phyloP scores from a whole-genome alignment of 1,140 invertebrate genomes.

The Acromyrmex echinatior region DNA sequence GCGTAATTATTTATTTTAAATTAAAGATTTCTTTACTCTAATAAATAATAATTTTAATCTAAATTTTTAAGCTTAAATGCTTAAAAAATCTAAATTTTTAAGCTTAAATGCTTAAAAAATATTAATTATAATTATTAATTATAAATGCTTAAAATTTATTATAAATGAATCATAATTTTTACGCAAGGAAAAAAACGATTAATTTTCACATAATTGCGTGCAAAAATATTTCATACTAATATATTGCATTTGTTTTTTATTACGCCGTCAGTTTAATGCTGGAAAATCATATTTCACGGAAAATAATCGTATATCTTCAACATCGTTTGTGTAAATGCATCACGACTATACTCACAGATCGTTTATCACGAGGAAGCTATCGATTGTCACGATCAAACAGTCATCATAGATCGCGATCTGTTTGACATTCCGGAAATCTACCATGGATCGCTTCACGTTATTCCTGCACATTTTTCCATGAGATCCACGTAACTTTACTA shows the following conservation, averaged over 20 bases:
- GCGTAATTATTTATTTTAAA: conserved; percentile 4
- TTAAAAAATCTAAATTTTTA: too few relatives aligned
- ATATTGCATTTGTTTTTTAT: not conserved
- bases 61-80: too few relatives aligned
- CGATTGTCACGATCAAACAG: conserved; percentile 1
- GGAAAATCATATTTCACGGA: not conserved
- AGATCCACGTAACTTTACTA: conserved; percentile 45
- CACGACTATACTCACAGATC: not conserved
- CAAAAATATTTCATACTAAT: not conserved
- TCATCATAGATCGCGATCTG: conserved; percentile 20
- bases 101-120: too few relatives aligned
- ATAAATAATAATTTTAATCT: not conserved
- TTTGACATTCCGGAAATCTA: conserved; percentile 56
- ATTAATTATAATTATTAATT: too few relatives aligned
- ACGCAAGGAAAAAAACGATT: not conserved
- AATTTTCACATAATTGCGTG: not conserved
- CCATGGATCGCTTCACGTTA: not conserved
- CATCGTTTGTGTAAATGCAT: conserved; percentile 17
- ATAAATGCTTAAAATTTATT: too few relatives aligned
- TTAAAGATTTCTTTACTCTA: not conserved
- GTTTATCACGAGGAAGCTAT: conserved; percentile 26
- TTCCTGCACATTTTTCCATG: conserved; percentile 47
- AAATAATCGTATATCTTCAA: conserved; percentile 19
- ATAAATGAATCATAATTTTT: not conserved
- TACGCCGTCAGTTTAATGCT: not conserved